These are phyloP conservation scores for Paralvinella palmiformis DNA, from an alignment of 1,140 invertebrate genomes.

Conservation along the genomic window DNA sequence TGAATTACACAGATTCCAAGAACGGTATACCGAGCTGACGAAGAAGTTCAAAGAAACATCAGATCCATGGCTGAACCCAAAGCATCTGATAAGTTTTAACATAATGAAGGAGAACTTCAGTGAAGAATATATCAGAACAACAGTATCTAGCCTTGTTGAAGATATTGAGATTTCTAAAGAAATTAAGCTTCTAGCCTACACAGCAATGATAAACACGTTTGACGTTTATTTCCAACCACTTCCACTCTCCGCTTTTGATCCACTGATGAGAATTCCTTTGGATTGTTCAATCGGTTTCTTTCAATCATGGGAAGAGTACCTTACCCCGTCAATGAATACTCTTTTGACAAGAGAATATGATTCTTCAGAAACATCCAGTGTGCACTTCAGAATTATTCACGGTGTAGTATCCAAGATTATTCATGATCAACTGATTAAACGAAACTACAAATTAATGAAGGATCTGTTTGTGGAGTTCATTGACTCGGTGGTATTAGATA, in stretches of 20 bases:
- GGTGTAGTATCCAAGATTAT: slow-evolving; percentile 24
- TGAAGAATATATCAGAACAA: slow-evolving; percentile 22
- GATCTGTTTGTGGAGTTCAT: slow-evolving; percentile 23
- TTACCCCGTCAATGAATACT: slow-evolving; percentile 22
- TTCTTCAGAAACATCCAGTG: slow-evolving; percentile 6
- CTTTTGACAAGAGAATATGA: slow-evolving; percentile 24
- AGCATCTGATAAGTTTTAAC: slow-evolving; percentile 29
- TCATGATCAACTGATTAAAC: slow-evolving; percentile 15
- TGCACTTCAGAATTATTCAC: slow-evolving; percentile 21
- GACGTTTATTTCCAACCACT: slow-evolving; percentile 24
- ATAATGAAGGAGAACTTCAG: slow-evolving; percentile 30
- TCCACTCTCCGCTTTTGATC: slow-evolving; percentile 24
- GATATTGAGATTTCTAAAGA: slow-evolving; percentile 20
- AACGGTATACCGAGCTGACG: no score
- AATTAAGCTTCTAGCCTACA: slow-evolving; percentile 22
- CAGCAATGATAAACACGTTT: slow-evolving; percentile 27
- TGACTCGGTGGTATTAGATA: neutral
- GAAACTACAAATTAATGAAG: slow-evolving; percentile 14
- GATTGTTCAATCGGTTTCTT: neutral
- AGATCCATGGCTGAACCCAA: no score
- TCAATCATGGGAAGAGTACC: slow-evolving; percentile 23
- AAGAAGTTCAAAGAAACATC: no score
- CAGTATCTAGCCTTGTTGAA: slow-evolving; percentile 23
- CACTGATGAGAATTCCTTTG: slow-evolving; percentile 12
- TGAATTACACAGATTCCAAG: no score